Evolutionary conservation across 1,140 invertebrate species (phyloP).

Genomic region (Lutraria rhynchaena): DNA sequence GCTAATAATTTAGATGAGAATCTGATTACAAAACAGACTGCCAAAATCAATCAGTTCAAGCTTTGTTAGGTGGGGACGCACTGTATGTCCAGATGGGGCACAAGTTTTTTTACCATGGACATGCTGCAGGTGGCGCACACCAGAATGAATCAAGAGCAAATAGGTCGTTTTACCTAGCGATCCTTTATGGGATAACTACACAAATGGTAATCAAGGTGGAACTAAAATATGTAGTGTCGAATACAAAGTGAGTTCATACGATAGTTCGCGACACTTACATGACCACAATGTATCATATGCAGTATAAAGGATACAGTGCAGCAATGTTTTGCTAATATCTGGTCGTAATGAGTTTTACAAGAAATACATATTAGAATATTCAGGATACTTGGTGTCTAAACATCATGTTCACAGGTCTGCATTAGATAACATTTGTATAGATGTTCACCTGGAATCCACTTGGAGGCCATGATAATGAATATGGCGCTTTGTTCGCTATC

Average conservation of each 20-base stretch:
- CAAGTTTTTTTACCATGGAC: not conserved
- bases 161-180: not conserved
- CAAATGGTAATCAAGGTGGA: not conserved
- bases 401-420: constrained; percentile 4
- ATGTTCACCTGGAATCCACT: constrained; percentile 42
- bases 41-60: too few species aligned
- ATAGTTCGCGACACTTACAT: not conserved
- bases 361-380: constrained; percentile 59
- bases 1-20: too few species aligned
- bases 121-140: not conserved
- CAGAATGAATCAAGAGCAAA: not conserved
- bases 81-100: constrained; percentile 8
- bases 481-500: constrained; percentile 58
- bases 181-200: constrained; percentile 9
- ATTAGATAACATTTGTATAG: constrained; percentile 59
- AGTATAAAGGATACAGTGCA: constrained; percentile 33
- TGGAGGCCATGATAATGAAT: constrained; percentile 9
- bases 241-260: not conserved
- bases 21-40: too few species aligned
- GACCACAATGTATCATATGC: constrained; percentile 56
- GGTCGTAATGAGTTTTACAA: constrained; percentile 37
- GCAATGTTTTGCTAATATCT: constrained; percentile 58
- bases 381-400: constrained; percentile 55
- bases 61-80: constrained; percentile 8
- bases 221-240: not conserved